phyloP scores from a whole-genome alignment of 2,888 invertebrate genomes.

The Drosophila engyochracea region DNA sequence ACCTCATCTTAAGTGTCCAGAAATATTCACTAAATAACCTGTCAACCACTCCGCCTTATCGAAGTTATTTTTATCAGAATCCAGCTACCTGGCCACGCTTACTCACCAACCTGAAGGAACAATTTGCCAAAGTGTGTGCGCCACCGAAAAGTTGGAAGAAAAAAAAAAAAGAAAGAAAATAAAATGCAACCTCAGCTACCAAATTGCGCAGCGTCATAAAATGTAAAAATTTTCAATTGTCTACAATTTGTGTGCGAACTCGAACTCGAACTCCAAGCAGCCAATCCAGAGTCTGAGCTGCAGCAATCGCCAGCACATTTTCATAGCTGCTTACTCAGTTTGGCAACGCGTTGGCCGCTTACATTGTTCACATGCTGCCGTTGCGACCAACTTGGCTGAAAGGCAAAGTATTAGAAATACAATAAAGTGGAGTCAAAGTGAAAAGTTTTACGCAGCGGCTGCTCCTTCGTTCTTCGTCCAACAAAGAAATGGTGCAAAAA shows the following conservation, averaged over 20 bases:
- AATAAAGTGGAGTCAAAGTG: constrained; percentile 83
- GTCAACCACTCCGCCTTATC: constrained; percentile 2
- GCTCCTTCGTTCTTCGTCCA: constrained; percentile 50
- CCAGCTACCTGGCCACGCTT: constrained; percentile 27
- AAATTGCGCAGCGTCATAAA: constrained; percentile 79
- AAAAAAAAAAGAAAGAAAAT: not conserved
- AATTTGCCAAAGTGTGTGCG: constrained; percentile 63
- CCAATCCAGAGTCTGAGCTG: constrained; percentile 10
- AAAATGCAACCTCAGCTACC: constrained; percentile 51
- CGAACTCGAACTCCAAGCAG: constrained; percentile 39
- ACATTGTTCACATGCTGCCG: constrained; percentile 79
- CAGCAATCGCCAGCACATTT: constrained; percentile 72
- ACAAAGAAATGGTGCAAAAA: constrained; percentile 70
- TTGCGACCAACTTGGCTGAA: constrained; percentile 74
- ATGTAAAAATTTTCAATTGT: constrained; percentile 81
- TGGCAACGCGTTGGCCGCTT: constrained; percentile 75
- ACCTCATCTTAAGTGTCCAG: constrained; percentile 15
- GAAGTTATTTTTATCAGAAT: constrained; percentile 14
- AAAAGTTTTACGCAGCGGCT: constrained; percentile 82
- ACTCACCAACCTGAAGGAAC: constrained; percentile 16
- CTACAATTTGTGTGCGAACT: constrained; percentile 70
- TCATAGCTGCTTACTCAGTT: constrained; percentile 78
- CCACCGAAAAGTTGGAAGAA: constrained; percentile 21
- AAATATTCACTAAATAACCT: constrained; percentile 3
- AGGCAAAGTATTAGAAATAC: constrained; percentile 82